Base-by-base conservation (phyloP, 2,113 vertebrate species). In the Zosterops lateralis region DNA sequence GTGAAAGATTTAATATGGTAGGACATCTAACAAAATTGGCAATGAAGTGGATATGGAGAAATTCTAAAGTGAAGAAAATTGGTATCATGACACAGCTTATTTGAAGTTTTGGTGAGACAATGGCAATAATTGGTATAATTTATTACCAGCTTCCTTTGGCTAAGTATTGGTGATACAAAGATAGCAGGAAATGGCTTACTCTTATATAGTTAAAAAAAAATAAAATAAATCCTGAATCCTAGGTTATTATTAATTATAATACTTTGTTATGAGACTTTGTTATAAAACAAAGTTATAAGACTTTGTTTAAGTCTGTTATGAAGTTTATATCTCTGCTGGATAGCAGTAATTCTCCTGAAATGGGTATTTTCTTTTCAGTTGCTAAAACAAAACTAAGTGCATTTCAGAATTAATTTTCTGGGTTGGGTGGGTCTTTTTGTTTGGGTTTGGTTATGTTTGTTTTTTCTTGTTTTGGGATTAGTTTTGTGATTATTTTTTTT, bases 321-420 rank as follows among this genome's bases (percentile, higher is more conserved):
- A 65, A 56, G 14, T 71, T 62, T 89, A 51, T 68, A 25, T n/a
- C 5, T 78, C 44, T 57, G 19, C 50, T 40, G 31, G 15, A 68
- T 47, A 75, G 14, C 10, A 75, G 5, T 61, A 77, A 18, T 75
- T 89, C 34, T 79, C 17, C 73, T 77, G 38, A 53, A 78, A 77
- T 22, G 8, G 5, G 7, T 8, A 9, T 48, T 68, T 82, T 91
- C 48, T 20, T 84, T 79, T 76, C n/a, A 60, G 45, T 45, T 73
- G 19, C 32, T 4, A 3, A 67, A 95, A 50, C 4, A 79, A n/a
- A 83, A n/a, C 22, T 17, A 62, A 81, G 17, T 76, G 15, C 4
- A 36, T 74, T 96, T 89, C n/a, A 81, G 44, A 86, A 95, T 29
- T 76, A 31, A 70, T 95, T 79, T 90, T 62, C 12, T 67, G 10